These are phyloP conservation scores for Pithys albifrons DNA, from an alignment of 2,113 vertebrate genomes.

Conservation along the genomic window DNA sequence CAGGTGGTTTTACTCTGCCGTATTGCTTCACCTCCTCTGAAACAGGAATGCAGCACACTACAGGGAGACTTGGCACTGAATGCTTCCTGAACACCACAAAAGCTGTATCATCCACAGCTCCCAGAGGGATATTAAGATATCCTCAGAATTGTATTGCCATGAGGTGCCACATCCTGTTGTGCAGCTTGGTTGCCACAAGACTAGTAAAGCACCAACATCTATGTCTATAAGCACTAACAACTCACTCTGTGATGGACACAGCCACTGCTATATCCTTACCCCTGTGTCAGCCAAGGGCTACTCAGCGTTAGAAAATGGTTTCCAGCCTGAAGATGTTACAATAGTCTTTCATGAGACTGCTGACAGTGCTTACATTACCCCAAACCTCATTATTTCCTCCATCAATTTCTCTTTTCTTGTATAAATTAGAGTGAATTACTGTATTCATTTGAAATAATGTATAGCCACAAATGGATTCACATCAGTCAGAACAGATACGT, in stretches of 20 bases:
- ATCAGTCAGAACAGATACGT: slow-evolving; percentile 38
- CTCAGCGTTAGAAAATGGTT: not conserved
- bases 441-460: slow-evolving; percentile 18
- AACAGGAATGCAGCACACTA: not conserved
- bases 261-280: not conserved
- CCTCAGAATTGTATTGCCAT: not conserved
- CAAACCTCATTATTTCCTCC: slow-evolving; percentile 44
- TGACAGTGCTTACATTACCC: not conserved
- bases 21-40: not conserved
- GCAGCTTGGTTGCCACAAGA: not conserved
- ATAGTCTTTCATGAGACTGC: not conserved
- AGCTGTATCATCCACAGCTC: not conserved
- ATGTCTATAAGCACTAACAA: accelerated
- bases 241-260: not conserved
- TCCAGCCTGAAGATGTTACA: not conserved
- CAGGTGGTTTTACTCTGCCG: not conserved
- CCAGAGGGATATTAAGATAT: not conserved
- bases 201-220: not conserved
- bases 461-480: slow-evolving; percentile 42
- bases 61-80: not conserved
- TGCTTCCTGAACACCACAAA: not conserved
- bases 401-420: slow-evolving; percentile 35
- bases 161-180: not conserved
- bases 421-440: slow-evolving; percentile 63
- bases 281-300: not conserved